Evolutionary conservation across 2,113 vertebrate species (phyloP).

Genomic region (Platanista minor): DNA sequence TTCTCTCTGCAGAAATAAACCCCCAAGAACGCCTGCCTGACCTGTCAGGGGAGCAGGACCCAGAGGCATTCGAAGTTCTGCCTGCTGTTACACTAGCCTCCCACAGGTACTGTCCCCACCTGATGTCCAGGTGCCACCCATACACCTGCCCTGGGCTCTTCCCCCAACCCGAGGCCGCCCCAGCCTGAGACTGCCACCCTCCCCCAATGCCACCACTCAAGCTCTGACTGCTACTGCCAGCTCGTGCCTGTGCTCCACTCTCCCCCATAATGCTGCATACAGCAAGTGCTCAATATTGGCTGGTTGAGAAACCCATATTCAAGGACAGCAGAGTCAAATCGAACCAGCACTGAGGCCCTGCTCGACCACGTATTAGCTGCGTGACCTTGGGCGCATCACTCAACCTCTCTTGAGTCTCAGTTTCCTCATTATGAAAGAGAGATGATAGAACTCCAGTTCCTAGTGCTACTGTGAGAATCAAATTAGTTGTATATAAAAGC

Average conservation of each 20-base stretch:
- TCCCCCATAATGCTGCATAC: not conserved
- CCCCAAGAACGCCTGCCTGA: accelerated
- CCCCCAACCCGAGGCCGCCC: not conserved
- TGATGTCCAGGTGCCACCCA: accelerated
- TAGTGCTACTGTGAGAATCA: not conserved
- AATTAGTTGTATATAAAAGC: not conserved
- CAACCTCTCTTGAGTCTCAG: not conserved
- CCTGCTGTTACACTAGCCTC: not conserved
- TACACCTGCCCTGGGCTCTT: not conserved
- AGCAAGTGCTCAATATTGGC: accelerated
- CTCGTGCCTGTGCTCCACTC: no score
- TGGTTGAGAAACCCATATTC: not conserved
- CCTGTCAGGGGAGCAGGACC: not conserved
- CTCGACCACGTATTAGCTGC: not conserved
- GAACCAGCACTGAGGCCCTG: not conserved
- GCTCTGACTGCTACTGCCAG: not conserved
- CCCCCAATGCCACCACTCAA: accelerated
- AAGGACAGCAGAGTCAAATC: no score
- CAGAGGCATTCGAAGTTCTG: not conserved
- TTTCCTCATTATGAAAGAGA: not conserved
- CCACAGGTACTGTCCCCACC: not conserved
- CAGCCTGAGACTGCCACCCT: not conserved
- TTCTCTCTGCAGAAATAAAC: not conserved
- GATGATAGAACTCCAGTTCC: not conserved
- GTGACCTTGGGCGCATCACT: no score